A percentile compares a stretch with the other conserved stretches of the same genome.
Evolutionary conservation across 1,140 invertebrate species (phyloP).

Genomic region (Euglossa dilemma): DNA sequence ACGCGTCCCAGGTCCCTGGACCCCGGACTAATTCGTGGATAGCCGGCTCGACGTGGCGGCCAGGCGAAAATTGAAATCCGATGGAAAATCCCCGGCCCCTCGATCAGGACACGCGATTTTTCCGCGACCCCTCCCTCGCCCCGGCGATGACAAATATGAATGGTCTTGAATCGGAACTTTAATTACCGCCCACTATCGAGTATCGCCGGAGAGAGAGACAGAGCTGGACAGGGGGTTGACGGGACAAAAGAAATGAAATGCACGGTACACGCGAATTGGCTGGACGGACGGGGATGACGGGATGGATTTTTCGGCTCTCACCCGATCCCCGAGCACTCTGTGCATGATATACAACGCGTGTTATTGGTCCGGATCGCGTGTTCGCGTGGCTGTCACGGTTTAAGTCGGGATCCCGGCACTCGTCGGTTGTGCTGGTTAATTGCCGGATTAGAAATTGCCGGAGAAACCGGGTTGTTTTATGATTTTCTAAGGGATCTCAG

Average conservation of each 20-base stretch:
- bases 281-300: background rate
- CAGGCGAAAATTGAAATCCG: slow-evolving; percentile 65
- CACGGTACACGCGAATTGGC: slow-evolving; percentile 1
- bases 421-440: background rate
- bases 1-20: background rate
- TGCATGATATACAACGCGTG: background rate
- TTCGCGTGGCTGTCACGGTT: background rate
- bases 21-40: slow-evolving; percentile 54
- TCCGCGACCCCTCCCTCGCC: slow-evolving; percentile 1
- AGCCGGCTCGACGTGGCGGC: slow-evolving; percentile 30
- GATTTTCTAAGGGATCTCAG: too few relatives aligned
- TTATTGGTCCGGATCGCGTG: slow-evolving; percentile 6
- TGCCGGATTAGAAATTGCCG: background rate
- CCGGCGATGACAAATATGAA: slow-evolving; percentile 55
- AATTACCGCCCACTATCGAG: slow-evolving; percentile 59
- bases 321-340: background rate
- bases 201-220: background rate
- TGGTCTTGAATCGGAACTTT: slow-evolving; percentile 63
- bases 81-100: slow-evolving; percentile 45
- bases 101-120: slow-evolving; percentile 36
- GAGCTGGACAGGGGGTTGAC: background rate
- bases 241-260: slow-evolving; percentile 49
- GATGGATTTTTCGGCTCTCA: background rate
- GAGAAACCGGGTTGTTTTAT: background rate
- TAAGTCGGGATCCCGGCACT: background rate